Evolutionary conservation across 2,888 invertebrate species (phyloP).

Genomic region (Nowickia ferox): DNA sequence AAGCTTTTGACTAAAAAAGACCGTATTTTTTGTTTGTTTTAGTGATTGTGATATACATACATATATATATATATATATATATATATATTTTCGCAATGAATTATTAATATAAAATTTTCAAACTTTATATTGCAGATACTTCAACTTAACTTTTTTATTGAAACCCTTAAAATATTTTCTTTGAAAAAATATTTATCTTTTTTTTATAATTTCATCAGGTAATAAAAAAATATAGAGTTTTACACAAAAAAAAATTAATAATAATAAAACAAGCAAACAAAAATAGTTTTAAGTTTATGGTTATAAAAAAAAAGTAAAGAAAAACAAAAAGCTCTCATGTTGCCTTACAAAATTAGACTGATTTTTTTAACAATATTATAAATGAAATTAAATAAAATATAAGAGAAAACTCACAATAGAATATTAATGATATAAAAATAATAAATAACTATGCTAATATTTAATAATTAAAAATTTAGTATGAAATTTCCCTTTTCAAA

Average conservation of each 20-base stretch:
- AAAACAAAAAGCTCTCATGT: slow-evolving; percentile 85
- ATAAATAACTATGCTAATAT: slow-evolving; percentile 40
- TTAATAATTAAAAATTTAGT: neutral
- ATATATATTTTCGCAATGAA: no score
- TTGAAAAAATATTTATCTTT: neutral
- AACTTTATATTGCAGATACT: no score
- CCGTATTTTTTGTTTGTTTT: no score
- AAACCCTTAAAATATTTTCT: neutral
- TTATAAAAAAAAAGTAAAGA: slow-evolving; percentile 60
- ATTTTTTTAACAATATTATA: slow-evolving; percentile 82
- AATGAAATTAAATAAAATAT: slow-evolving; percentile 71
- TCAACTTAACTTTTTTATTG: neutral
- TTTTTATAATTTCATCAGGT: neutral
- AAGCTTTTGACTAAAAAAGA: no score
- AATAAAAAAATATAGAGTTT: neutral
- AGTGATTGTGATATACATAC: neutral
- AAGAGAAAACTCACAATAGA: slow-evolving; percentile 62
- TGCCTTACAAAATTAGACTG: slow-evolving; percentile 88
- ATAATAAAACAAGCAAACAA: slow-evolving; percentile 42
- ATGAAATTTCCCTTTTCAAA: slow-evolving; percentile 27
- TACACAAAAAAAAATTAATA: slow-evolving; percentile 40
- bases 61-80: neutral
- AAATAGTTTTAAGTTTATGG: slow-evolving; percentile 68
- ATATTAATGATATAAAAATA: slow-evolving; percentile 57
- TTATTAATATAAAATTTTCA: neutral